These are phyloP conservation scores for Ladona fulva DNA, from an alignment of 1,140 invertebrate species.

Conservation along the genomic window DNA sequence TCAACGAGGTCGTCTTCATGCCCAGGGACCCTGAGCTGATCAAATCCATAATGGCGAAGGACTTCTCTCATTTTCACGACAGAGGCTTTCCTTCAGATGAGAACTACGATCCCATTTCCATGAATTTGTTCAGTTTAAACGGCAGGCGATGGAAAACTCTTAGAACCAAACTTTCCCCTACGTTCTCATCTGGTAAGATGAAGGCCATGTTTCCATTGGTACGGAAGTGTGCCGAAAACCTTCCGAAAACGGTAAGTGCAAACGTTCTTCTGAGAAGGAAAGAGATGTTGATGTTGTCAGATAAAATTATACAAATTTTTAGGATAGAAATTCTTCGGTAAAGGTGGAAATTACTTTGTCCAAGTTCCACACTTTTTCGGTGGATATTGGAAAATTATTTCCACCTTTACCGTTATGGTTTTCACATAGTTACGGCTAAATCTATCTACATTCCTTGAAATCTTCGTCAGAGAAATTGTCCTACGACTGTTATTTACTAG, in stretches of 20 bases:
- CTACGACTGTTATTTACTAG: too few species aligned
- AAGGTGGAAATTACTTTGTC: too few species aligned
- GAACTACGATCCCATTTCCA: constrained; percentile 41
- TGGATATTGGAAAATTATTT: too few species aligned
- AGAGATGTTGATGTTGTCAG: too few species aligned
- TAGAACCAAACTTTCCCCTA: constrained; percentile 41
- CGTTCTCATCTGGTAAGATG: constrained; percentile 48
- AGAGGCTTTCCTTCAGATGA: constrained; percentile 37
- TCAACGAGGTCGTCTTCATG: constrained; percentile 38
- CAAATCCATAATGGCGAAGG: constrained; percentile 37
- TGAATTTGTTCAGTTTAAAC: constrained; percentile 41
- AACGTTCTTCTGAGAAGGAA: too few species aligned
- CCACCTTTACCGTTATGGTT: too few species aligned
- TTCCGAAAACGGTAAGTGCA: constrained; percentile 19
- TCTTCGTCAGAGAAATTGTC: too few species aligned
- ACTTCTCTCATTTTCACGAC: constrained; percentile 41
- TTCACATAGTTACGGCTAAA: too few species aligned
- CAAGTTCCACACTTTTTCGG: too few species aligned
- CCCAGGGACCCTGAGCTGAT: constrained; percentile 41
- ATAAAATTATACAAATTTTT: too few species aligned
- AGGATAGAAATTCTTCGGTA: too few species aligned
- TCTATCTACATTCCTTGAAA: too few species aligned
- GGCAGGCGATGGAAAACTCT: constrained; percentile 46
- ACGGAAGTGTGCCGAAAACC: constrained; percentile 22
- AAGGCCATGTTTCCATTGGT: constrained; percentile 39